Percentiles rank a stretch among this genome's conserved stretches.
phyloP scores from a whole-genome alignment of 2,113 vertebrate species.

The Leiothrix lutea region DNA sequence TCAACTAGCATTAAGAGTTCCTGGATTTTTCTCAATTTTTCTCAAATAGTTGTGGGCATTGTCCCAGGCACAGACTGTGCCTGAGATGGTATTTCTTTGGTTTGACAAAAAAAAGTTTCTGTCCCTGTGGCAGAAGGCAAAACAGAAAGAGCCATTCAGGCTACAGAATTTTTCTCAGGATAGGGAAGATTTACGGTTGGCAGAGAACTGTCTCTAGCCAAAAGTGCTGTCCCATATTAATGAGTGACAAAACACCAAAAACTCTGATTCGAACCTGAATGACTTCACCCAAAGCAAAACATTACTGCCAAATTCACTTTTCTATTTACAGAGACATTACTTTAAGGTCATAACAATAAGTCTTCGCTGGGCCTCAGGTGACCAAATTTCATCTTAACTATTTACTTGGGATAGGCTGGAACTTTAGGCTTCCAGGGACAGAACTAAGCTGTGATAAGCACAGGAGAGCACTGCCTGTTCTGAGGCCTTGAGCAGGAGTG shows the following conservation, averaged over 20 bases:
- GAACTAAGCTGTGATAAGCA: neutral
- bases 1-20: neutral
- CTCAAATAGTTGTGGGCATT: neutral
- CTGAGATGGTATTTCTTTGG: neutral
- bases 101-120: neutral
- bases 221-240: neutral
- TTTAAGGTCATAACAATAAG: neutral
- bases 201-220: neutral
- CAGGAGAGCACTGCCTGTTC: neutral
- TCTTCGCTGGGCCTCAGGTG: neutral
- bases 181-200: neutral
- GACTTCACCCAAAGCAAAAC: neutral
- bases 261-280: neutral
- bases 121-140: neutral
- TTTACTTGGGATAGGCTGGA: neutral
- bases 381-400: slow-evolving; percentile 22
- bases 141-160: neutral
- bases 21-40: neutral
- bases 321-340: neutral
- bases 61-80: neutral
- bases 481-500: neutral
- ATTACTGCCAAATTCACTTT: neutral
- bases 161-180: neutral
- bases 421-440: neutral
- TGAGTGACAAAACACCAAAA: neutral